phyloP scores from a whole-genome alignment of 2,113 vertebrate species.

The Serinus canaria region DNA sequence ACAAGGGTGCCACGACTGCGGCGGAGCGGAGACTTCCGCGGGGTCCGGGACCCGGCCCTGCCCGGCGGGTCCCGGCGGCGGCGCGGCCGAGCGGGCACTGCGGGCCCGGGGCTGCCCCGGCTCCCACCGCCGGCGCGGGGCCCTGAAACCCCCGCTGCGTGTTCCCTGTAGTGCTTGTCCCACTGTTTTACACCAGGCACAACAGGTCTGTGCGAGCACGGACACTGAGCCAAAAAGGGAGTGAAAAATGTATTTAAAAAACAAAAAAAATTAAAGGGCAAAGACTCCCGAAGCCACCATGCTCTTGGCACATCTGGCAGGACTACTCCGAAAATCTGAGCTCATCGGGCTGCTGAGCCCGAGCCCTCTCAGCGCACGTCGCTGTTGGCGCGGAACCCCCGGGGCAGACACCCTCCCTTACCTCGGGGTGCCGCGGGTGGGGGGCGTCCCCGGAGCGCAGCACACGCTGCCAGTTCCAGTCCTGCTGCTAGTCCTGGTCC shows the following conservation, averaged over 20 bases:
- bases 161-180: neutral
- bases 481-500: neutral
- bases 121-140: neutral
- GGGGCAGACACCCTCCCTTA: neutral
- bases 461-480: neutral
- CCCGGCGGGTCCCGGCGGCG: neutral
- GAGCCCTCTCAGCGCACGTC: neutral
- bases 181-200: neutral
- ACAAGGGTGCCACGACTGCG: neutral
- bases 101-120: neutral
- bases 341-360: neutral
- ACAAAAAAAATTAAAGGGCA: no score
- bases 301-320: neutral
- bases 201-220: neutral
- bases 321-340: neutral
- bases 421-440: neutral
- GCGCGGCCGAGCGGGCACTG: neutral
- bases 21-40: neutral
- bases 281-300: neutral
- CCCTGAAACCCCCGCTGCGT: neutral
- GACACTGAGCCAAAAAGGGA: neutral
- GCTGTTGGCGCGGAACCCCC: neutral
- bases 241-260: rapidly evolving
- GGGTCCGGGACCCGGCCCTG: no score
- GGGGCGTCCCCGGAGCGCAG: neutral